Conservation (phyloP, 2,888 invertebrate species). For the Thyatira batis region DNA sequence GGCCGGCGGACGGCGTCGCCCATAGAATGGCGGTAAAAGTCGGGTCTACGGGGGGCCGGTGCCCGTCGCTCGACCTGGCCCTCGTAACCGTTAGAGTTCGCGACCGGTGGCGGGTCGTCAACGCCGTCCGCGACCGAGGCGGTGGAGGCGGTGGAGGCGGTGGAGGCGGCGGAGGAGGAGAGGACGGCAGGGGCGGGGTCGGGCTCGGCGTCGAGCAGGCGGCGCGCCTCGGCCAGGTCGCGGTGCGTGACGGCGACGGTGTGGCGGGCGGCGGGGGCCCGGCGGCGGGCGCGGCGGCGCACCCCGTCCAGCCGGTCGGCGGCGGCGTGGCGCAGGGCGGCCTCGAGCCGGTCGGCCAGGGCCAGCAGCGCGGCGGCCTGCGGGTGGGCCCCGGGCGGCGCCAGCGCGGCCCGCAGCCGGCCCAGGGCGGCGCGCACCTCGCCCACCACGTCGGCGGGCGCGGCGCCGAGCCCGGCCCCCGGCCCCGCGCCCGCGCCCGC, state of each 20-base stretch:
- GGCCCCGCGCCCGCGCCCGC: conserved; percentile 69
- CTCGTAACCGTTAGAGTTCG: conserved; percentile 55
- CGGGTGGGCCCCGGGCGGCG: conserved; percentile 76
- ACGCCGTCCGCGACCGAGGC: conserved; percentile 33
- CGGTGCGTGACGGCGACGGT: conserved; percentile 92
- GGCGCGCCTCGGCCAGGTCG: conserved; percentile 90
- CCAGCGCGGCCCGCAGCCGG: conserved; percentile 88
- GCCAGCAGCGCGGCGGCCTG: conserved; percentile 84
- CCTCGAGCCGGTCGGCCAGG: conserved; percentile 87
- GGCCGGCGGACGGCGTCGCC: background rate
- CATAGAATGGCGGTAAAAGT: conserved; percentile 7
- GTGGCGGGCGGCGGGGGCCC: conserved; percentile 86
- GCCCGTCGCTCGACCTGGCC: conserved; percentile 51
- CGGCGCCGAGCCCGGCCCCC: conserved; percentile 51
- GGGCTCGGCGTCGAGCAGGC: conserved; percentile 84
- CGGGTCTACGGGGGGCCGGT: conserved; percentile 20
- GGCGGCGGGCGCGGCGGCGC: conserved; percentile 75
- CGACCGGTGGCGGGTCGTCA: conserved; percentile 53
- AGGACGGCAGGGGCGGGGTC: conserved; percentile 30
- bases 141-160: conserved; percentile 54
- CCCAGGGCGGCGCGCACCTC: conserved; percentile 90
- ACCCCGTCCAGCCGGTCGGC: conserved; percentile 67
- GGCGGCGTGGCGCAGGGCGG: conserved; percentile 65
- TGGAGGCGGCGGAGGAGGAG: conserved; percentile 63
- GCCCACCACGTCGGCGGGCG: conserved; percentile 85